Conservation (phyloP, 2,797 vertebrate species). For the Fringilla coelebs region DNA sequence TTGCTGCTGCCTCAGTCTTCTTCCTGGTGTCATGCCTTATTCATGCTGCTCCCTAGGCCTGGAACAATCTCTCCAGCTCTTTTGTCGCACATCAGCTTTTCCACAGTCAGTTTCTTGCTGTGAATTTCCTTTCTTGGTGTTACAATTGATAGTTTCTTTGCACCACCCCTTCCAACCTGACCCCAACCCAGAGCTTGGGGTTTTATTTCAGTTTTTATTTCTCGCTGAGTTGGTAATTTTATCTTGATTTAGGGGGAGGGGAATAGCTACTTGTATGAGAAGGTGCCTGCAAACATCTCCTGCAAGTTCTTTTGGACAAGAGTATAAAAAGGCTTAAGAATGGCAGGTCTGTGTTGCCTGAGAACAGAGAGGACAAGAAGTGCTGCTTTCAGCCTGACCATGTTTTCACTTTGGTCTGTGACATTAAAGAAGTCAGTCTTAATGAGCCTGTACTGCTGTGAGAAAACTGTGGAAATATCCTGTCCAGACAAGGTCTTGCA, state of each 20-base stretch:
- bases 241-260: neutral
- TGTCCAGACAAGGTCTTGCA: neutral
- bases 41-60: neutral
- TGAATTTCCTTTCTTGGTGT: neutral
- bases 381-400: neutral
- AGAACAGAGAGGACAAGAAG: neutral
- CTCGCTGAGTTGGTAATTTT: neutral
- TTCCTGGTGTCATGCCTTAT: neutral
- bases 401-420: neutral
- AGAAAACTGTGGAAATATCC: neutral
- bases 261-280: neutral
- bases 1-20: neutral
- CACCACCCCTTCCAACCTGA: neutral
- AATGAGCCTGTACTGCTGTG: neutral
- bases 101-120: neutral
- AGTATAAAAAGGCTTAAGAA: neutral
- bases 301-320: neutral
- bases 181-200: neutral
- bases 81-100: neutral
- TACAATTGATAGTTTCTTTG: neutral
- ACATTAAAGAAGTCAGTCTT: neutral
- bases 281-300: neutral
- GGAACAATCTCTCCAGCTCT: neutral
- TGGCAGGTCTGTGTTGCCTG: neutral
- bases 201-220: neutral